Conservation (phyloP, 2,113 vertebrate species). For the Coregonus clupeaformis region DNA sequence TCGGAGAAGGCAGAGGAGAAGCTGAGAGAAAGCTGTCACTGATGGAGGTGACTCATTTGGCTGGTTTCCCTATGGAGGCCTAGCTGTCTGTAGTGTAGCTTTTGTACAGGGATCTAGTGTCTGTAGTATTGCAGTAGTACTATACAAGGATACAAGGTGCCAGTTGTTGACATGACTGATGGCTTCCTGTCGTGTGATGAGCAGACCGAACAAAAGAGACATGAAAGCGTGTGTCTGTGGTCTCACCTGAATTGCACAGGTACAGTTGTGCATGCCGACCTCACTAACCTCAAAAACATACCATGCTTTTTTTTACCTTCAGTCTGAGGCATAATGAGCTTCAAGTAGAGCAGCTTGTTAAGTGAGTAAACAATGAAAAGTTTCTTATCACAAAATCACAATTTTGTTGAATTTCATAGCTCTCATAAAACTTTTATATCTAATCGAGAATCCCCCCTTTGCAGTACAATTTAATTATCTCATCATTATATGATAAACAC, state of each 20-base stretch:
- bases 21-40: too few relatives aligned
- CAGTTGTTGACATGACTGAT: conserved; percentile 52
- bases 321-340: neutral
- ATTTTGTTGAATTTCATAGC: too few relatives aligned
- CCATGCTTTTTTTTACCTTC: neutral
- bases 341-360: neutral
- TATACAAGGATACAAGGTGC: neutral
- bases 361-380: neutral
- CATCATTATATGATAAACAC: too few relatives aligned
- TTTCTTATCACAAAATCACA: too few relatives aligned
- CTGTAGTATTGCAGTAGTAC: neutral
- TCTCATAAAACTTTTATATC: too few relatives aligned
- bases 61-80: too few relatives aligned
- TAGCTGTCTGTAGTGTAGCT: too few relatives aligned
- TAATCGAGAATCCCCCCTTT: too few relatives aligned
- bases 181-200: conserved; percentile 68
- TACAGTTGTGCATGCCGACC: conserved; percentile 44
- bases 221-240: conserved; percentile 47
- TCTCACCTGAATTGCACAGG: conserved; percentile 64
- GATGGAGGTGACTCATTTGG: too few relatives aligned
- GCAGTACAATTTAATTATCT: too few relatives aligned
- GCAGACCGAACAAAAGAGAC: neutral
- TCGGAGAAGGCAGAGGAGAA: too few relatives aligned
- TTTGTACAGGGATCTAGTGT: neutral
- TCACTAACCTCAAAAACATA: conserved; percentile 66